Base-by-base conservation (phyloP, 2,113 vertebrate genomes). In the Gasterosteus nipponicus region DNA sequence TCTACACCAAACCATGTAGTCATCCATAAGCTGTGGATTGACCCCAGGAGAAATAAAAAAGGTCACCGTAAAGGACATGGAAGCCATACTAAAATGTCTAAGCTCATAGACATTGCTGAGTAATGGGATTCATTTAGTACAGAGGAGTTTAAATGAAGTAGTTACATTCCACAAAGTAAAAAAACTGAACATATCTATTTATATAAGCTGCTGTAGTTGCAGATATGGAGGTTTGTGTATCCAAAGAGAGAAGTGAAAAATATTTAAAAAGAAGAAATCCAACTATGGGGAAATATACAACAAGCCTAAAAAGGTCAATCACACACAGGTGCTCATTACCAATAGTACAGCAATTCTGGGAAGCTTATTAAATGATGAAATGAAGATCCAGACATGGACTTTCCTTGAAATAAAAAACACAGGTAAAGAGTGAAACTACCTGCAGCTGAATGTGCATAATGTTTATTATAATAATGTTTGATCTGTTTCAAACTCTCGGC, bases 11-110 rank as follows among this genome's bases (percentile, higher is more conserved):
- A 97, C 87, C 97, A 97, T 0, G 95, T 95, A 69, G 94, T 97
- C 87, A 97, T 98, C 88, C 96, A 96, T 79, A 98, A 98, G 82
- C 97, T 96, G 3, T 98, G 97, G 97, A 97, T 97, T 75, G 96
- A 98, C 78, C 96, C 96, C 71, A 96, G 96, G 83, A 95, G 96
- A 83, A 97, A 96, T 89, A 97, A 96, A 90, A 90, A 96, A 96
- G 86, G 95, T 97, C 72, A 95, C 95, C 57, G 97, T 97, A 46
- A 95, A 97, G 89, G 96, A 96, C 60, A 95, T 94, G 0, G 96
- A 97, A 86, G 95, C 95, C 85, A 94, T 95, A 82, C 96, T 97
- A 79, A 98, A 97, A 91, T 96, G 96, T 89, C 94, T 97, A 66
- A 94, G 95, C 88, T 95, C 95, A 70, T 95, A 62, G 91, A 91